phyloP scores from a whole-genome alignment of 2,888 invertebrate genomes.

The Eucera pruinosa region DNA sequence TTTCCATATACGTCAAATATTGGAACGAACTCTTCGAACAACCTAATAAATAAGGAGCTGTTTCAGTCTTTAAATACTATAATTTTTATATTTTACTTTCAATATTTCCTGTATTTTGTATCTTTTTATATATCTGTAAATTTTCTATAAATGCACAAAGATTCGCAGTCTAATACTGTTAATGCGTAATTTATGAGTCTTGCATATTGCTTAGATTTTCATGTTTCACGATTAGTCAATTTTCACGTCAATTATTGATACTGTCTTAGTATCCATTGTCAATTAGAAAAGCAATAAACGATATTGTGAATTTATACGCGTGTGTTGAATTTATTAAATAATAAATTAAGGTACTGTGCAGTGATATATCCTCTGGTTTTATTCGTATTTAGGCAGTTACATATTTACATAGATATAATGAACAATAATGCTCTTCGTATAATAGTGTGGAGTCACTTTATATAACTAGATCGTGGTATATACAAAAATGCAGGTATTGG shows the following conservation, averaged over 20 bases:
- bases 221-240: no score
- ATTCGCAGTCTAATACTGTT: no score
- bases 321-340: conserved; percentile 8
- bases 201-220: background rate
- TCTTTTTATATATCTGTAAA: no score
- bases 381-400: conserved; percentile 82
- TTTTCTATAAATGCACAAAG: no score
- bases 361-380: conserved; percentile 76
- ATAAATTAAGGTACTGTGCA: conserved; percentile 57
- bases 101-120: no score
- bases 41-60: no score
- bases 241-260: conserved; percentile 9
- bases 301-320: no score
- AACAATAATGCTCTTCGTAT: conserved; percentile 76
- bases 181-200: background rate
- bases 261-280: conserved; percentile 30
- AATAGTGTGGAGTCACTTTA: conserved; percentile 67
- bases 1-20: no score
- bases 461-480: conserved; percentile 73
- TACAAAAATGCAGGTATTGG: conserved; percentile 75
- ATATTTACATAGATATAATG: conserved; percentile 83
- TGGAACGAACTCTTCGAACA: no score
- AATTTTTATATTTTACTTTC: no score
- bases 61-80: no score
- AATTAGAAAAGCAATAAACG: conserved; percentile 56